A percentile compares a stretch with the other conserved stretches of the same genome.
phyloP scores from a whole-genome alignment of 2,797 vertebrate species.

The Sparus aurata region DNA sequence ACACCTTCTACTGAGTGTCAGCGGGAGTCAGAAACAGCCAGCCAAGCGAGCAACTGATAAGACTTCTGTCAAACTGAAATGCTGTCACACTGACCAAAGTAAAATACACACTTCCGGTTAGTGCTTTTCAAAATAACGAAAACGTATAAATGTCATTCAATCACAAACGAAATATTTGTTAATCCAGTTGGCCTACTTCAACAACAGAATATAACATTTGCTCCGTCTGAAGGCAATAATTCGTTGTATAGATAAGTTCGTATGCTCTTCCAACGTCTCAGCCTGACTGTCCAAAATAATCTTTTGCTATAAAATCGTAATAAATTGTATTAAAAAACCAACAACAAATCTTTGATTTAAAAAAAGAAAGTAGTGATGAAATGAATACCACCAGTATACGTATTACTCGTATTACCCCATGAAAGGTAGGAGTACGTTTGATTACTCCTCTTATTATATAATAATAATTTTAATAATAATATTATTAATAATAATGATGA shows the following conservation, averaged over 20 bases:
- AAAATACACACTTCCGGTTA: conserved; percentile 30
- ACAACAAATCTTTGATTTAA: no score
- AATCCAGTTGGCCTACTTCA: background rate
- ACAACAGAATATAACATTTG: background rate
- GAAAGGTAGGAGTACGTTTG: no score
- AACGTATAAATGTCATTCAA: background rate
- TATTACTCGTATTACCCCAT: no score
- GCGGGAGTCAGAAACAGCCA: conserved; percentile 5
- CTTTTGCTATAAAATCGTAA: no score
- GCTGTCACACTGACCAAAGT: background rate
- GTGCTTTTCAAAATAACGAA: conserved; percentile 47
- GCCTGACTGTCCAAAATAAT: background rate
- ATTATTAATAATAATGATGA: no score
- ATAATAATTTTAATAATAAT: no score
- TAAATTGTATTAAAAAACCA: background rate
- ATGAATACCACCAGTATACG: no score
- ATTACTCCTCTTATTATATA: no score
- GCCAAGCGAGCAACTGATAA: conserved; percentile 1
- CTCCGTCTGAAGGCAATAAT: no score
- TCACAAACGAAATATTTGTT: background rate
- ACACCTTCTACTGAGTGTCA: conserved; percentile 15
- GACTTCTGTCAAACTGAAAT: conserved; percentile 17
- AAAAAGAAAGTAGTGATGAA: no score
- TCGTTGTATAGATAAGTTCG: no score
- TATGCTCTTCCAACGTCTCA: background rate